Conservation (phyloP, 1,140 invertebrate genomes). For the Trichonephila inaurata region DNA sequence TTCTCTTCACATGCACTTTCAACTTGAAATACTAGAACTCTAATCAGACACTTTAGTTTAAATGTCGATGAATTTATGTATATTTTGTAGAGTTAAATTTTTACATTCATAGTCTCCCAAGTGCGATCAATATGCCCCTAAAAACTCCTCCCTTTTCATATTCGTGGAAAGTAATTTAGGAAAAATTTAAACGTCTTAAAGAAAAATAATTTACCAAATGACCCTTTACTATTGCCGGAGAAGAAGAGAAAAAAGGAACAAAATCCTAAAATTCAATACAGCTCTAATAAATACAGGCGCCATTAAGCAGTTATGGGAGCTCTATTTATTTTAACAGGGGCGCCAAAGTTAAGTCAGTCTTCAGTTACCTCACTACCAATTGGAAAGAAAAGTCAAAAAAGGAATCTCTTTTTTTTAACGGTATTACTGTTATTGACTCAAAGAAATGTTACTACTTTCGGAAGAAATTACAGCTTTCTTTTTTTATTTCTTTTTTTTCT, state of each 20-base stretch:
- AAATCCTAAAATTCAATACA: constrained; percentile 40
- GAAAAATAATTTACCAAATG: constrained; percentile 39
- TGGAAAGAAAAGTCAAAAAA: constrained; percentile 29
- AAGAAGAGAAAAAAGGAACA: not conserved
- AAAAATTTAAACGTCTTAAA: not conserved
- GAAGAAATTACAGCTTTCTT: not conserved
- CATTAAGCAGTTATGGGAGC: constrained; percentile 48
- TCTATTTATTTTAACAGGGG: constrained; percentile 64
- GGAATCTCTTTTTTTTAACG: not conserved
- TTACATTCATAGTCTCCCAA: not conserved
- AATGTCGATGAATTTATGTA: no score
- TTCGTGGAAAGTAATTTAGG: not conserved
- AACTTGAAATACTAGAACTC: no score
- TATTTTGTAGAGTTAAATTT: no score
- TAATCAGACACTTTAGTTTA: no score
- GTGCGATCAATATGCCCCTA: not conserved
- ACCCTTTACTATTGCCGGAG: constrained; percentile 50
- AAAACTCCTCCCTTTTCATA: constrained; percentile 17
- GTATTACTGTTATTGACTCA: not conserved
- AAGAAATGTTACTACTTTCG: not conserved
- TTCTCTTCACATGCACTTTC: no score
- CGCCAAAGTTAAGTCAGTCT: constrained; percentile 25
- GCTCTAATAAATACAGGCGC: constrained; percentile 43
- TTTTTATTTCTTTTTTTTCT: not conserved
- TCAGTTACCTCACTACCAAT: constrained; percentile 3